A percentile compares a stretch with the other conserved stretches of the same genome.
These are phyloP conservation scores for Nomada fucata DNA, from an alignment of 2,888 invertebrate species.

Conservation along the genomic window DNA sequence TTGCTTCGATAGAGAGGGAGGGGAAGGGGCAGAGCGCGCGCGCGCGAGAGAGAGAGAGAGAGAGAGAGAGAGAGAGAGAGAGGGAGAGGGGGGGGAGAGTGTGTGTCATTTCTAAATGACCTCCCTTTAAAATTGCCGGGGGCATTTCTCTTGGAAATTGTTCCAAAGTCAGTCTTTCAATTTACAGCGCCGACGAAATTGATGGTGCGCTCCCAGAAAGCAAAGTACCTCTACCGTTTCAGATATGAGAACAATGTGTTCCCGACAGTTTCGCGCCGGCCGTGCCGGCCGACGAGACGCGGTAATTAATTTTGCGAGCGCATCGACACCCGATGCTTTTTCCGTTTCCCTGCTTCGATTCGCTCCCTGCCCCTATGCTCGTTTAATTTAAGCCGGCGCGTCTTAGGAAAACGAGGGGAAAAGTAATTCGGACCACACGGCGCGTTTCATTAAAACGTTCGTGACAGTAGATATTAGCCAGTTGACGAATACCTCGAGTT, in stretches of 20 bases:
- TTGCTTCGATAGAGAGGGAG: no score
- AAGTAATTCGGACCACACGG: conserved; percentile 1
- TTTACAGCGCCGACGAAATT: conserved; percentile 6
- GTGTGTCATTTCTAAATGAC: neutral
- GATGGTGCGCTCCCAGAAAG: neutral
- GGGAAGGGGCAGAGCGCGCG: no score
- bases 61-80: no score
- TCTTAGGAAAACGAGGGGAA: neutral
- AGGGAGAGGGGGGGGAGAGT: no score
- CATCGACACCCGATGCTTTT: conserved; percentile 20
- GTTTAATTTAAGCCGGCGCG: neutral
- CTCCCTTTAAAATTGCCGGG: neutral
- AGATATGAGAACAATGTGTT: conserved; percentile 26
- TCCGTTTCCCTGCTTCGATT: neutral
- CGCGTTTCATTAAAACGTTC: conserved; percentile 20
- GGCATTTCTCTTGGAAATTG: neutral
- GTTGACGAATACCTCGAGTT: neutral
- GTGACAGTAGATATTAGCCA: neutral
- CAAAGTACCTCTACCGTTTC: neutral
- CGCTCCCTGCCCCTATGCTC: neutral
- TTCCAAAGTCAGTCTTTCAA: neutral
- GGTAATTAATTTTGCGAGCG: conserved; percentile 40
- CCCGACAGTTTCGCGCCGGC: neutral
- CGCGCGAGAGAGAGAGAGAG: no score
- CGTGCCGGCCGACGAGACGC: no score